Percentiles rank a stretch among this genome's conserved stretches.
phyloP scores from a whole-genome alignment of 2,888 invertebrate species.

The Drosophila diplacantha region DNA sequence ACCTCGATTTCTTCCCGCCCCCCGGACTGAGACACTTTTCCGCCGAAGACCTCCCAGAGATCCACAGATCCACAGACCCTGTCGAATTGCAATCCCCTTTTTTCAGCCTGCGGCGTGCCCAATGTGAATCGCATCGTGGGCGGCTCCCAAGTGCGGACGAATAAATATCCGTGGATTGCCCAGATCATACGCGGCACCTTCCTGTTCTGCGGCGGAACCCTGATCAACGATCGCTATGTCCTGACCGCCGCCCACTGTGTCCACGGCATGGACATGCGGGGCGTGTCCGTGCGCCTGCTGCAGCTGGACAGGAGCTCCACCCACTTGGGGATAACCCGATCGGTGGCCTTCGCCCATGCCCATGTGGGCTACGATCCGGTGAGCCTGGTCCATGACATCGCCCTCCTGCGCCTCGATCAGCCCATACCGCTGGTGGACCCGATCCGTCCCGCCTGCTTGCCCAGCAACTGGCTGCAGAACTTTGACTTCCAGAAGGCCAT shows the following conservation, averaged over 20 bases:
- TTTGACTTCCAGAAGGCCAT: constrained; percentile 71
- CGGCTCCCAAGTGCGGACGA: constrained; percentile 71
- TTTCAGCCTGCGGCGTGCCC: constrained; percentile 75
- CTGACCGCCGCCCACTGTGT: constrained; percentile 76
- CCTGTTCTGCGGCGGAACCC: constrained; percentile 75
- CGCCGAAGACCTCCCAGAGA: constrained; percentile 11
- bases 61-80: background rate
- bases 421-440: constrained; percentile 66
- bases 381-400: constrained; percentile 74
- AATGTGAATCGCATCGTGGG: constrained; percentile 76
- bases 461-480: constrained; percentile 59
- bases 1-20: constrained; percentile 10
- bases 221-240: constrained; percentile 76
- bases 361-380: constrained; percentile 68
- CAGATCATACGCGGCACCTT: constrained; percentile 66
- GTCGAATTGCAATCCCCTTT: constrained; percentile 1
- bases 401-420: constrained; percentile 64
- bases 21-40: background rate
- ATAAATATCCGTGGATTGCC: constrained; percentile 77
- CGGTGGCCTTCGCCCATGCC: constrained; percentile 59
- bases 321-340: constrained; percentile 63
- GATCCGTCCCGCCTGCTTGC: constrained; percentile 74
- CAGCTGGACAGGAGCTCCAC: constrained; percentile 68
- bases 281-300: constrained; percentile 65
- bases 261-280: constrained; percentile 60